These are phyloP conservation scores for Agrypnia vestita DNA, from an alignment of 1,140 invertebrate genomes.

Conservation along the genomic window DNA sequence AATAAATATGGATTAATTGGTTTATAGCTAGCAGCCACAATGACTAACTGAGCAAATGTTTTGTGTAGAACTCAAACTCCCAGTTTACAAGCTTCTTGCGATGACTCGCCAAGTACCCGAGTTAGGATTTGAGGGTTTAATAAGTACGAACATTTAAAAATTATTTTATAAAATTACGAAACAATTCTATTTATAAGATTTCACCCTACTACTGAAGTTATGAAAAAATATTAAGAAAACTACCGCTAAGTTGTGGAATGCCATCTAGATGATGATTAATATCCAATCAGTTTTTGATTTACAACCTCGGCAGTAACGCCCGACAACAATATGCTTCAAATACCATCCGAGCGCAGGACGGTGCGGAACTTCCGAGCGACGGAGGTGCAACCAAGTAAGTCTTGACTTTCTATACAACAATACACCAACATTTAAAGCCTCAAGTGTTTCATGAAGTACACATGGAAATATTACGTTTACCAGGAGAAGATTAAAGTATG, in stretches of 20 bases:
- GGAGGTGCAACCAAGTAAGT: conserved; percentile 5
- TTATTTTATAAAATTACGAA: conserved; percentile 22
- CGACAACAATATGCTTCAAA: not conserved
- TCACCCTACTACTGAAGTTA: not conserved
- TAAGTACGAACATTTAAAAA: conserved; percentile 28
- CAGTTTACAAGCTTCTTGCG: conserved; percentile 3
- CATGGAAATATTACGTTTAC: not conserved
- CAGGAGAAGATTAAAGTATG: conserved; percentile 9
- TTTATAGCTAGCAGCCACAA: too few species aligned
- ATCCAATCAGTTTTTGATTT: not conserved
- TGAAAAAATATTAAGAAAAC: conserved; percentile 5
- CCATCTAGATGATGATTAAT: conserved; percentile 7
- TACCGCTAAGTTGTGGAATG: conserved; percentile 14
- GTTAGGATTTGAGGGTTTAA: not conserved
- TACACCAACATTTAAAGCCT: conserved; percentile 50
- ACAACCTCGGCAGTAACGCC: not conserved
- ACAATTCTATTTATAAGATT: not conserved
- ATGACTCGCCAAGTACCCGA: not conserved
- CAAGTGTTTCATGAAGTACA: conserved; percentile 43
- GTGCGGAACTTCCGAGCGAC: not conserved
- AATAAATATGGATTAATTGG: too few species aligned
- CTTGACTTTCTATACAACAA: conserved; percentile 2
- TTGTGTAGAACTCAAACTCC: not conserved
- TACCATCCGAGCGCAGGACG: not conserved
- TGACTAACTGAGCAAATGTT: too few species aligned